A percentile compares a stretch with the other conserved stretches of the same genome.
These are phyloP conservation scores for Polydrusus tereticollis DNA, from an alignment of 2,888 invertebrate species.

Conservation along the genomic window DNA sequence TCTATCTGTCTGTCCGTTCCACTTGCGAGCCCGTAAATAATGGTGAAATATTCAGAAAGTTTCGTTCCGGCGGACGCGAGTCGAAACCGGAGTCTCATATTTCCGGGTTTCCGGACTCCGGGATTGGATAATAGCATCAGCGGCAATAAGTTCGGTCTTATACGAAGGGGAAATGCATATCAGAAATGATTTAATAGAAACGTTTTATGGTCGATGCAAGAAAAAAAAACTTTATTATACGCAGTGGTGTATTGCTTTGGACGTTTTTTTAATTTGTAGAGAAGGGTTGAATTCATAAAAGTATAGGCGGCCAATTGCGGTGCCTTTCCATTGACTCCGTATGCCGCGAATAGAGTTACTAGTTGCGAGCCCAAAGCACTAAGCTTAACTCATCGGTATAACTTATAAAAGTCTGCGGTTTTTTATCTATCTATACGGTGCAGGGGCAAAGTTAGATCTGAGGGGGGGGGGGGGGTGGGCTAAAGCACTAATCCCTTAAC, in stretches of 20 bases:
- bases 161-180: slow-evolving; percentile 22
- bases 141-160: slow-evolving; percentile 18
- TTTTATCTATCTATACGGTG: too few species aligned
- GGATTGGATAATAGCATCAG: slow-evolving; percentile 27
- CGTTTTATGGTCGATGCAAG: neutral
- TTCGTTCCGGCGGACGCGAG: slow-evolving; percentile 59
- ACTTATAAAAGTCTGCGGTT: too few species aligned
- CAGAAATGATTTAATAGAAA: slow-evolving; percentile 15
- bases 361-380: too few species aligned
- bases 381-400: too few species aligned
- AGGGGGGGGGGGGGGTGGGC: too few species aligned
- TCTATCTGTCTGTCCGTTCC: slow-evolving; percentile 30
- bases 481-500: too few species aligned
- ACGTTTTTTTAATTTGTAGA: neutral
- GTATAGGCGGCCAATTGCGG: too few species aligned
- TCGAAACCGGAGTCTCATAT: slow-evolving; percentile 57
- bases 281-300: too few species aligned
- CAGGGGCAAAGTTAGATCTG: too few species aligned
- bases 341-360: too few species aligned
- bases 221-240: neutral
- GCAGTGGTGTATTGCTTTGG: neutral
- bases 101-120: slow-evolving; percentile 54
- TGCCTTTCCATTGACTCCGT: too few species aligned
- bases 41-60: slow-evolving; percentile 60
- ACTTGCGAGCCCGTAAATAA: slow-evolving; percentile 55